Conservation (phyloP, 2,888 invertebrate genomes). For the Brassicogethes aeneus region DNA sequence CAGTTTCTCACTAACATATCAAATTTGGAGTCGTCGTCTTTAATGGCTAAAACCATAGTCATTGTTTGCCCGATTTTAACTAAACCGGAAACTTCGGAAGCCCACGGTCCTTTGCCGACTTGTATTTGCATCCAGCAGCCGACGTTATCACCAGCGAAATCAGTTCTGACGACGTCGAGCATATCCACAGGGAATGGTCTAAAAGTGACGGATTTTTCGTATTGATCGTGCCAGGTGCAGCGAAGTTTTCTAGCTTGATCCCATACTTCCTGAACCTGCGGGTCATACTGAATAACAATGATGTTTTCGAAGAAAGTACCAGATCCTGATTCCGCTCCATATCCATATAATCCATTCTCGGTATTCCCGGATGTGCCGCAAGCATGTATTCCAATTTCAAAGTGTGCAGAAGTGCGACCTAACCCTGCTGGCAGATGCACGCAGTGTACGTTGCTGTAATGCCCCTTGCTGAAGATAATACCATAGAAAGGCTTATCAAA, state of each 20-base stretch:
- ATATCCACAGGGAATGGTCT: constrained; percentile 92
- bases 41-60: constrained; percentile 94
- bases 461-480: constrained; percentile 91
- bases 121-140: constrained; percentile 98
- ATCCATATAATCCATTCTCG: constrained; percentile 80
- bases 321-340: constrained; percentile 79
- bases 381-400: constrained; percentile 84
- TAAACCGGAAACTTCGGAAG: constrained; percentile 86
- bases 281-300: constrained; percentile 88
- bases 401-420: constrained; percentile 78
- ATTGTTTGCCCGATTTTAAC: constrained; percentile 94
- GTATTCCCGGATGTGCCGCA: constrained; percentile 90
- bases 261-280: constrained; percentile 92
- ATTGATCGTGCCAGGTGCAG: constrained; percentile 93
- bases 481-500: constrained; percentile 93
- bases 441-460: constrained; percentile 87
- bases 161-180: constrained; percentile 89
- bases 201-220: constrained; percentile 91
- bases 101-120: constrained; percentile 92
- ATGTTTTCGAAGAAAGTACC: constrained; percentile 92
- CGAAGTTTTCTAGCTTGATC: constrained; percentile 86
- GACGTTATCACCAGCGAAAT: constrained; percentile 91
- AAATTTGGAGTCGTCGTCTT: constrained; percentile 90
- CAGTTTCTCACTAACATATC: constrained; percentile 93
- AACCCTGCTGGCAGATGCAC: constrained; percentile 84